Evolutionary conservation across 2,113 vertebrate species (phyloP), one percentile per base, ranked within the genome.

Genomic region (Siniperca chuatsi): DNA sequence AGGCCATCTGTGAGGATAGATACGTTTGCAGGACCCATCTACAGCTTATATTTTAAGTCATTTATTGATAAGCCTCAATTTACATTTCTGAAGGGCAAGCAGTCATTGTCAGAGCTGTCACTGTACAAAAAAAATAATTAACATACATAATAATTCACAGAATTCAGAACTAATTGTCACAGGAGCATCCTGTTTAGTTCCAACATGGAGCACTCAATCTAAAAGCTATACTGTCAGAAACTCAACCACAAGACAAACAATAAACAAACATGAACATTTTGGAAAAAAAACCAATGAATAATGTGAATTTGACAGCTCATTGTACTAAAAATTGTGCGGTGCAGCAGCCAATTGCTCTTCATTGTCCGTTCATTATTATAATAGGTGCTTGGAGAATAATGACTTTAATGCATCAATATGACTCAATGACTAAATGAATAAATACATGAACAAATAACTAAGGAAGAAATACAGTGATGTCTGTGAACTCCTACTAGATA

Each of bases 391-490:
- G 46, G 73, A 9, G 33, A 83, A 67, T 65, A 85, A 85, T 60
- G 48, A 57, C 73, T 85, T 82, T 75, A 74, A 86, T 83, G 50
- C 52, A 88, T 81, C 57, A 58, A 20, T 52, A 60, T 66, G 62
- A 87, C 69, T 78, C 57, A 88, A 74, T 61, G 21, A 65, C 65
- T 46, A 46, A 29, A 44, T 58, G 37, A 60, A 82, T 54, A 70
- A 55, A 70, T 35, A 16, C 29, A 61, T 12, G 0, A n/a, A 65
- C 2, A 85, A 77, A 62, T 29, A 21, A 74, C 13, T 6, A 60
- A 57, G 11, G 23, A 75, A 69, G 8, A 79, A 74, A 73, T 50
- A 74, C 58, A 74, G 0, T 78, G 66, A 64, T 54, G 16, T 54
- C n/a, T 67, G 35, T 70, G 64, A 80, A 65, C 35, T 29, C 46